These are phyloP conservation scores for Lepisosteus osseus DNA, from an alignment of 2,113 vertebrate genomes.

Conservation along the genomic window DNA sequence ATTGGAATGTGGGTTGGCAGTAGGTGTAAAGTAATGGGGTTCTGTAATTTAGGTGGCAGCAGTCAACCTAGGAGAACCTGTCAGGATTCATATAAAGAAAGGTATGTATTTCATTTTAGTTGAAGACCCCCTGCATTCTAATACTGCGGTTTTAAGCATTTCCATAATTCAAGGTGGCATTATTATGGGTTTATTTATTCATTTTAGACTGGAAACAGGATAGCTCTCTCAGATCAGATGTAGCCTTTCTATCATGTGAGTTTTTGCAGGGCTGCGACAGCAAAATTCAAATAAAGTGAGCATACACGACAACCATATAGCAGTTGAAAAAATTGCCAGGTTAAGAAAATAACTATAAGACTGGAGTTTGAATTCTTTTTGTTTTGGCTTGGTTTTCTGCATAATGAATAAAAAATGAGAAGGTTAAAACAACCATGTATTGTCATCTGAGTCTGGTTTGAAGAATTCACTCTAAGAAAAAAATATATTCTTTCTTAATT, in stretches of 20 bases:
- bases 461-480: no score
- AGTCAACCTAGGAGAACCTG: constrained; percentile 48
- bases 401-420: background rate
- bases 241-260: constrained; percentile 46
- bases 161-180: constrained; percentile 59
- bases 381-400: background rate
- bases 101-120: constrained; percentile 32
- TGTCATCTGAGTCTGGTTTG: no score
- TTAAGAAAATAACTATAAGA: constrained; percentile 43
- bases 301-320: constrained; percentile 58
- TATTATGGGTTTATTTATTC: constrained; percentile 66
- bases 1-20: constrained; percentile 61
- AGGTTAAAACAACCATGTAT: background rate
- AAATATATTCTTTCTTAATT: background rate
- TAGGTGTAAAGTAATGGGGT: constrained; percentile 61
- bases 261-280: constrained; percentile 50
- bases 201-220: constrained; percentile 45
- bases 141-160: constrained; percentile 60
- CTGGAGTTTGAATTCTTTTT: constrained; percentile 21
- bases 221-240: constrained; percentile 47
- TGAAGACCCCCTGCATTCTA: constrained; percentile 50
- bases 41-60: constrained; percentile 52
- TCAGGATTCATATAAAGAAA: constrained; percentile 48
- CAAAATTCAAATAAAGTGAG: constrained; percentile 54
- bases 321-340: constrained; percentile 50